Evolutionary conservation across 2,797 vertebrate species (phyloP).

Genomic region (Gallinago stenura): DNA sequence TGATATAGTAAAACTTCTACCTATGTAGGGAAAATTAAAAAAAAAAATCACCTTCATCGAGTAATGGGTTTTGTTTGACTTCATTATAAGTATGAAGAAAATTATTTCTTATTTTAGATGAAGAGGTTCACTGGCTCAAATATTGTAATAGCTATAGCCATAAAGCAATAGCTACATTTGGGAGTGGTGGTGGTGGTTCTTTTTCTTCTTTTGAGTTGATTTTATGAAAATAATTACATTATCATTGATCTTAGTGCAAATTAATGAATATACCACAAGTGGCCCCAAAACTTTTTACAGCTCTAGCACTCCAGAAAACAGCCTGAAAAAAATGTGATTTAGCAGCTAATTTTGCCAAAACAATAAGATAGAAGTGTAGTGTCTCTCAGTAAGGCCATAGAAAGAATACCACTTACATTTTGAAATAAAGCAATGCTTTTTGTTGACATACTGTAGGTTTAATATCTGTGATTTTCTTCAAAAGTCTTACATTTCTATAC

Average conservation of each 20-base stretch:
- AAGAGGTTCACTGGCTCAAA: not conserved
- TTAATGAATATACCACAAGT: not conserved
- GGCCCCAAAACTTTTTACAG: not conserved
- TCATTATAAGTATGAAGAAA: not conserved
- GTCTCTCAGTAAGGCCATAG: not conserved
- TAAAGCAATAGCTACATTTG: not conserved
- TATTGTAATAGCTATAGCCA: not conserved
- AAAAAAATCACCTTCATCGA: not conserved
- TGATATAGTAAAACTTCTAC: not conserved
- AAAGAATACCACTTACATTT: not conserved
- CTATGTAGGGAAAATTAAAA: not conserved
- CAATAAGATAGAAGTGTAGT: not conserved
- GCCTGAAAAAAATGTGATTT: not conserved
- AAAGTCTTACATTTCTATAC: not conserved
- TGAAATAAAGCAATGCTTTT: not conserved
- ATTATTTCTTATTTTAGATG: not conserved
- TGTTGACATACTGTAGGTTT: not conserved
- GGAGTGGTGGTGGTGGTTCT: fast-evolving
- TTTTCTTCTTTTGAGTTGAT: not conserved
- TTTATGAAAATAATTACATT: not conserved
- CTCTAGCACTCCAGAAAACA: not conserved
- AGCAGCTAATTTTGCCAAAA: not conserved
- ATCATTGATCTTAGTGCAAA: not conserved
- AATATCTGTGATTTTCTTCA: not conserved
- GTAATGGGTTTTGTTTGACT: not conserved